phyloP scores from a whole-genome alignment of 2,113 vertebrate species.

The Danionella cerebrum region DNA sequence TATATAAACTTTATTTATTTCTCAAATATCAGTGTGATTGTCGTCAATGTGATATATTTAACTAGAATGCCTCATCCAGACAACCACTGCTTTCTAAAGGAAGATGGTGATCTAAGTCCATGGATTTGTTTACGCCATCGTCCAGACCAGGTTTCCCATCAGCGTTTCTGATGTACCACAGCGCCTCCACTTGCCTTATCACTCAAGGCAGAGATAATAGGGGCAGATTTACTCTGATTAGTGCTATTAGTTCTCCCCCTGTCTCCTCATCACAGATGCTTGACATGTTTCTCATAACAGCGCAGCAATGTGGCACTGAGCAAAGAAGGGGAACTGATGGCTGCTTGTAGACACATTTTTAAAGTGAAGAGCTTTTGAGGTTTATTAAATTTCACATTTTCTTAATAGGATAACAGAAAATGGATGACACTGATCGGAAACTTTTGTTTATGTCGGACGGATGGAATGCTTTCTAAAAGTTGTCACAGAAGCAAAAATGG shows the following conservation, averaged over 20 bases:
- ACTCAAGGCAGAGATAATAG: conserved; percentile 58
- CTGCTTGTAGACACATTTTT: too few relatives aligned
- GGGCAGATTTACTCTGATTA: conserved; percentile 63
- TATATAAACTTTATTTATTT: too few relatives aligned
- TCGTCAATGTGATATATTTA: too few relatives aligned
- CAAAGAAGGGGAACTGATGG: conserved; percentile 13
- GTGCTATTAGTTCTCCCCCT: conserved; percentile 53
- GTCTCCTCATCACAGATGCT: conserved; percentile 53
- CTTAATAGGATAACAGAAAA: too few relatives aligned
- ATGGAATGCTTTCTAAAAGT: too few relatives aligned
- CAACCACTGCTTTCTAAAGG: not conserved
- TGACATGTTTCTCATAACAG: conserved; percentile 52
- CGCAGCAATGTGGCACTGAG: conserved; percentile 30
- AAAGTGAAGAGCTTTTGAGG: too few relatives aligned
- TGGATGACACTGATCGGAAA: too few relatives aligned
- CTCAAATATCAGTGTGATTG: too few relatives aligned
- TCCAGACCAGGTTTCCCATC: conserved; percentile 19
- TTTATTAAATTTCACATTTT: too few relatives aligned
- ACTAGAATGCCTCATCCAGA: not conserved
- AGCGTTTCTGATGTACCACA: not conserved
- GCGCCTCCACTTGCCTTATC: conserved; percentile 38
- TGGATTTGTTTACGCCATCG: conserved; percentile 23
- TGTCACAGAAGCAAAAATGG: too few relatives aligned
- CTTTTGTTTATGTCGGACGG: too few relatives aligned
- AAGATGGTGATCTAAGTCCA: not conserved